Base-by-base conservation (phyloP, 1,140 invertebrate species). In the Drosophila saltans region DNA sequence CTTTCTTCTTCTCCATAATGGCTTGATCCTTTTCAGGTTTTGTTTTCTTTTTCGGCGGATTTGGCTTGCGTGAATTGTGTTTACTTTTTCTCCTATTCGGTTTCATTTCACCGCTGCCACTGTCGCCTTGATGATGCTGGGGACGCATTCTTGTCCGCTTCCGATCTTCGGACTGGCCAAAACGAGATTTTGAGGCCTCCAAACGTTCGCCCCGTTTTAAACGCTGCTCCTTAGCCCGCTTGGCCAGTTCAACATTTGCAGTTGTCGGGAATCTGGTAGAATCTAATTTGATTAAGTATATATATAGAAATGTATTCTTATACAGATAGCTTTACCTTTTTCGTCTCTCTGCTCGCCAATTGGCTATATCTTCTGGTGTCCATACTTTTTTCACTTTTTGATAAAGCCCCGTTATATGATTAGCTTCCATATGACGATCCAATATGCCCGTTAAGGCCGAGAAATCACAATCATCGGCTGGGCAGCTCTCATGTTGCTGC, bases 271-370 rank as follows among this genome's bases (percentile, higher is more conserved):
- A 96, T 60, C 90, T 90, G 3, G 6, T 62, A 55, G 0, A 4
- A 11, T 3, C 40, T 1, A 41, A 36, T 0, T 11, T 8, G 10
- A 48, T 8, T 0, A 1, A 58, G 1, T 24, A 26, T 1, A 10
- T 26, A 16, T 36, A 7, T 36, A 36, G 9, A 24, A 52, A 24
- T 9, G 21, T 1, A 26, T 8, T 3, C 45, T 3, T 52, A 5
- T 11, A 40, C 2, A 16, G 16, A 36, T 2, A 8, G 45, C 2
- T 45, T 28, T 1, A 81, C 81, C 93, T 95, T 93, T 94, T 96
- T 91, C 95, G 96, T 66, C 97, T 93, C 77, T 98, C 97, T 58
- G 94, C 94, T 64, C 94, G 95, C 96, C 97, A 98, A 92, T 96
- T 96, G 57, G 95, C 90, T 73, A 98, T 95, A 69, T 98, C 96